Evolutionary conservation across 1,140 invertebrate genomes (phyloP).

Genomic region (Caenorhabditis tropicalis): DNA sequence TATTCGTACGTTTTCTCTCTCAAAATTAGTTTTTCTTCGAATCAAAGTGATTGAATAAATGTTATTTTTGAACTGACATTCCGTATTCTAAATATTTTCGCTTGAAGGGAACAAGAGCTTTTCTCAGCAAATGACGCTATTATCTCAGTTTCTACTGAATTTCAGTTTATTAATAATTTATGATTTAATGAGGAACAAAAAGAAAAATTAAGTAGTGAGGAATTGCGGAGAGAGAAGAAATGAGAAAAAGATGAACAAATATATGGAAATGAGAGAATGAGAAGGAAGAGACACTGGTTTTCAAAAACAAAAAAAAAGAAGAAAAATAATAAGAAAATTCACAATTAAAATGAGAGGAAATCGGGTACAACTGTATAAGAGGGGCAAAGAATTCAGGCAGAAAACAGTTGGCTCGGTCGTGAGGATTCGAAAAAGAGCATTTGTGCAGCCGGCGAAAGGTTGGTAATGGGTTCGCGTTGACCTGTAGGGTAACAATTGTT

Average conservation of each 20-base stretch:
- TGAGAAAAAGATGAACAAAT: background rate
- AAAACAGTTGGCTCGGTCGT: slow-evolving; percentile 8
- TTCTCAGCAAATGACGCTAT: too few species aligned
- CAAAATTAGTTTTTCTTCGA: too few species aligned
- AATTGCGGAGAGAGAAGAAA: background rate
- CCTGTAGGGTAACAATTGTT: slow-evolving; percentile 6
- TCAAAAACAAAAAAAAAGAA: background rate
- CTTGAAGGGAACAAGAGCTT: too few species aligned
- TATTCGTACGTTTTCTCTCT: too few species aligned
- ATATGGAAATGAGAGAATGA: slow-evolving; percentile 23
- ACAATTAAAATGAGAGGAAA: background rate
- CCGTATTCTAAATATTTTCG: too few species aligned
- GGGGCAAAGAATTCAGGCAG: background rate
- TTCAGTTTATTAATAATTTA: slow-evolving; percentile 42
- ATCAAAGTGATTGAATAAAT: too few species aligned
- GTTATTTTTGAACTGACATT: too few species aligned
- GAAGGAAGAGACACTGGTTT: slow-evolving; percentile 2
- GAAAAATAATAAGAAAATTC: background rate
- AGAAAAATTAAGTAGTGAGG: background rate
- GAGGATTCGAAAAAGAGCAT: slow-evolving; percentile 17
- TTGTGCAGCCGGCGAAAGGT: slow-evolving; percentile 1
- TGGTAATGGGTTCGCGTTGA: background rate
- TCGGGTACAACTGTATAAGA: background rate
- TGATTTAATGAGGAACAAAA: background rate
- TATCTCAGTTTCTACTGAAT: too few species aligned